phyloP scores from a whole-genome alignment of 2,888 invertebrate genomes.

The Maniola hyperantus region DNA sequence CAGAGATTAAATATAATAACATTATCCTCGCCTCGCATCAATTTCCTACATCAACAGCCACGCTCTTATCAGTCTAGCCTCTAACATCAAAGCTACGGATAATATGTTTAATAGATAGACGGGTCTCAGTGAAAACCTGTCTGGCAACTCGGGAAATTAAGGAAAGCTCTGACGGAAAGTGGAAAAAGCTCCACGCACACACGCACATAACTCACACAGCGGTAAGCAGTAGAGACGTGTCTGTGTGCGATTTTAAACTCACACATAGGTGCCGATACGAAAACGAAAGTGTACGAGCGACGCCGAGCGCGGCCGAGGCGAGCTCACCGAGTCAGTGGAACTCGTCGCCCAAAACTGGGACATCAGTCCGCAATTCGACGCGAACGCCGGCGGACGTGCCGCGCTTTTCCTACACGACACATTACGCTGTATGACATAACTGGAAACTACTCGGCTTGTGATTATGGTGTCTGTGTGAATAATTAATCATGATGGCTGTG shows the following conservation, averaged over 20 bases:
- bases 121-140: constrained; percentile 63
- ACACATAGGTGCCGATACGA: constrained; percentile 67
- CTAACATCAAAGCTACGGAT: constrained; percentile 34
- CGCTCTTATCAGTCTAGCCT: constrained; percentile 1
- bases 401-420: constrained; percentile 54
- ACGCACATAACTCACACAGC: constrained; percentile 36
- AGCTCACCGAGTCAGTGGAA: constrained; percentile 81
- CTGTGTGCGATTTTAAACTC: constrained; percentile 42
- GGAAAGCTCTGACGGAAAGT: constrained; percentile 79
- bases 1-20: constrained; percentile 21
- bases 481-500: constrained; percentile 79
- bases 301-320: constrained; percentile 79
- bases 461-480: constrained; percentile 75
- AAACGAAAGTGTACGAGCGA: constrained; percentile 81
- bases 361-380: constrained; percentile 84
- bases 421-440: constrained; percentile 78
- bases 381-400: constrained; percentile 75
- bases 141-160: constrained; percentile 74
- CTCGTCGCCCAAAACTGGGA: constrained; percentile 84
- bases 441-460: constrained; percentile 62
- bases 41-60: constrained; percentile 42
- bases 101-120: constrained; percentile 38
- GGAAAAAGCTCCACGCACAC: constrained; percentile 70
- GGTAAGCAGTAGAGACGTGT: constrained; percentile 1
- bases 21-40: constrained; percentile 42